Conservation (phyloP, 2,113 vertebrate species). For the Oostethus manadensis region DNA sequence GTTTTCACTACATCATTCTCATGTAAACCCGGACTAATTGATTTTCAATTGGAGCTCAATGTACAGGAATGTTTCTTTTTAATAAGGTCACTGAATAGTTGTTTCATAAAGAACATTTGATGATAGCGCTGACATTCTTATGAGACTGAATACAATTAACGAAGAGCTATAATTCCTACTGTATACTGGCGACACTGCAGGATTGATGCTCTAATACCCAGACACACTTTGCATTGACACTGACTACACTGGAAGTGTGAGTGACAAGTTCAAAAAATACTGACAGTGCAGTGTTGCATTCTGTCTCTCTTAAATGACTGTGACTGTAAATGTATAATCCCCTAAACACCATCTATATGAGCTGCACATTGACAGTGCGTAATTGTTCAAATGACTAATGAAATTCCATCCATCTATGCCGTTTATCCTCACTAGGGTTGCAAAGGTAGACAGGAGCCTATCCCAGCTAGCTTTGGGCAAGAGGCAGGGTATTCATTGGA, state of each 20-base stretch:
- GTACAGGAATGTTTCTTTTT: background rate
- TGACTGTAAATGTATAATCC: background rate
- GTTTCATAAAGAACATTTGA: background rate
- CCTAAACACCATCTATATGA: background rate
- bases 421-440: no score
- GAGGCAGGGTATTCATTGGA: no score
- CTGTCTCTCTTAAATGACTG: slow-evolving; percentile 38
- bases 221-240: background rate
- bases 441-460: no score
- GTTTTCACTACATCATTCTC: no score
- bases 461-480: no score
- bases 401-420: no score
- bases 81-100: slow-evolving; percentile 9
- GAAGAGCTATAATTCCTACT: background rate
- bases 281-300: slow-evolving; percentile 14
- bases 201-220: background rate
- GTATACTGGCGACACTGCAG: background rate
- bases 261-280: background rate
- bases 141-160: background rate
- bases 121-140: slow-evolving; percentile 1
- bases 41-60: background rate
- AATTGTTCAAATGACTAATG: no score
- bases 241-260: background rate
- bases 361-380: background rate
- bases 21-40: no score